Evolutionary conservation across 2,888 invertebrate genomes (phyloP).

Genomic region (Strigamia transsilvanica): DNA sequence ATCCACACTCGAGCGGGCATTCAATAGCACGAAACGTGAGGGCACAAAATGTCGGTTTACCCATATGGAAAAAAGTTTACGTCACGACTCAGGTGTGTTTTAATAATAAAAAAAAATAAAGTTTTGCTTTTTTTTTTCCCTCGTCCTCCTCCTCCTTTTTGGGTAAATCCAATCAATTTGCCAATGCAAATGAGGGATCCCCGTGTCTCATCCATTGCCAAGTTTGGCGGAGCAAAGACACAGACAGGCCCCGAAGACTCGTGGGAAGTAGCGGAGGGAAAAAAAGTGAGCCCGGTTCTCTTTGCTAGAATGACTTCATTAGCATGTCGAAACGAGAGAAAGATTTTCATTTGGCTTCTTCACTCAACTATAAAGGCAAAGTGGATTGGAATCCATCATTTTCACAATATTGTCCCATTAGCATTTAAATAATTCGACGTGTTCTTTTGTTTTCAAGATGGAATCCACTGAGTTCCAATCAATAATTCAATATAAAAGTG

Average conservation of each 20-base stretch:
- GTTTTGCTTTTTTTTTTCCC: background rate
- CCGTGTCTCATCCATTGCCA: constrained; percentile 7
- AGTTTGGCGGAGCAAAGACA: background rate
- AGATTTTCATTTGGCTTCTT: constrained; percentile 20
- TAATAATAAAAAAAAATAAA: no score
- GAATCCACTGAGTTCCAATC: background rate
- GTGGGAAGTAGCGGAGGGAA: background rate
- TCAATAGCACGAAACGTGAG: background rate
- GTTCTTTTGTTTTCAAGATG: background rate
- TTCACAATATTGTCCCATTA: constrained; percentile 10
- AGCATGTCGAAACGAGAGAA: constrained; percentile 20
- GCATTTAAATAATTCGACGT: constrained; percentile 13
- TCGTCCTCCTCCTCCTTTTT: background rate
- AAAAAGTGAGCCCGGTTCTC: background rate
- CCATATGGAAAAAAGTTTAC: no score
- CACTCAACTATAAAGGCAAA: constrained; percentile 20
- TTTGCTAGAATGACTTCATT: constrained; percentile 7
- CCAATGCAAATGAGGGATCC: constrained; percentile 1
- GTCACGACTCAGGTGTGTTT: no score
- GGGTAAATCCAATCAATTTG: background rate
- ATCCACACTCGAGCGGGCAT: constrained; percentile 20
- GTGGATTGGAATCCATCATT: constrained; percentile 10
- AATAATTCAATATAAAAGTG: constrained; percentile 4
- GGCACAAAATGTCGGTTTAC: background rate
- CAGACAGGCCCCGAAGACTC: constrained; percentile 5